These are phyloP conservation scores for Garrulus glandarius DNA, from an alignment of 2,797 vertebrate genomes.

Conservation along the genomic window DNA sequence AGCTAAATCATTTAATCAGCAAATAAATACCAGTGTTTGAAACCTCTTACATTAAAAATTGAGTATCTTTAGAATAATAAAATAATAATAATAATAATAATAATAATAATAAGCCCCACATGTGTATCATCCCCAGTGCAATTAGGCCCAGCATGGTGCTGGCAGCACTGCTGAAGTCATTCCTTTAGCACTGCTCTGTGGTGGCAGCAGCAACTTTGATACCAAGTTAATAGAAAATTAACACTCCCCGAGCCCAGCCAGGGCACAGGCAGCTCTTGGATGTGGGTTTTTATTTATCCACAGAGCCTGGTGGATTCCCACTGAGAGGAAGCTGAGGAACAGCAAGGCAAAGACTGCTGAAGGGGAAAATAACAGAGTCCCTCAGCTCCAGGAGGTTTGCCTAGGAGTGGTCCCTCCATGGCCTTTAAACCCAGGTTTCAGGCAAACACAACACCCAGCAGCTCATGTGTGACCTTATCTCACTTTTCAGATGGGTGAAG, in stretches of 20 bases:
- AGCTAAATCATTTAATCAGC: background rate
- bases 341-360: background rate
- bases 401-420: background rate
- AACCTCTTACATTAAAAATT: background rate
- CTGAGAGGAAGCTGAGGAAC: background rate
- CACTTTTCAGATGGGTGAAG: background rate
- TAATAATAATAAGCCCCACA: background rate
- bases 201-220: background rate
- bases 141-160: background rate
- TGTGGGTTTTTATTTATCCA: background rate
- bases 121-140: background rate
- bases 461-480: background rate
- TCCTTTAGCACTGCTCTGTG: background rate
- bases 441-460: accelerated
- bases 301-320: background rate
- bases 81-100: background rate
- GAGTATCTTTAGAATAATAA: background rate
- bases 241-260: background rate
- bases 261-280: background rate
- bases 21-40: background rate
- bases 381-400: background rate
- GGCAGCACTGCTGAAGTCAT: background rate
- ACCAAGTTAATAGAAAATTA: background rate
- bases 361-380: background rate
- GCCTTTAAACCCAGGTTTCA: background rate